Percentiles rank a stretch among this genome's conserved stretches.
phyloP scores from a whole-genome alignment of 2,888 invertebrate species.

The Luperina testacea region DNA sequence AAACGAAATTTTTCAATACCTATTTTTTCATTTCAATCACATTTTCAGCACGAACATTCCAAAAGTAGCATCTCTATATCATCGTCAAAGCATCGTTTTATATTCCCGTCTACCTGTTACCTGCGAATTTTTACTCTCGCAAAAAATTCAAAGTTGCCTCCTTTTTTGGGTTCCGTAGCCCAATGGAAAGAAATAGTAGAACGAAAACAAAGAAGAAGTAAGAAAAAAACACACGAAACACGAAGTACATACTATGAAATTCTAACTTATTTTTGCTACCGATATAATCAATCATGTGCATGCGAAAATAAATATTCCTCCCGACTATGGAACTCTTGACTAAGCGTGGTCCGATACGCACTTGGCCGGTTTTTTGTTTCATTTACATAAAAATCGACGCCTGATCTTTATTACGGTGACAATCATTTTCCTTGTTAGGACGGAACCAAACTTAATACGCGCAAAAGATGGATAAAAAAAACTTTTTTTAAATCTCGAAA shows the following conservation, averaged over 20 bases:
- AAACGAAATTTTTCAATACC: neutral
- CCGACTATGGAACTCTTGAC: neutral
- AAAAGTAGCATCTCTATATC: conserved; percentile 17
- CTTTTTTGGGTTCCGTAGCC: neutral
- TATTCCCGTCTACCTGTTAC: conserved; percentile 19
- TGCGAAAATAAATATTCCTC: neutral
- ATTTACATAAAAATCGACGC: conserved; percentile 54
- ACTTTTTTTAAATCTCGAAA: conserved; percentile 44
- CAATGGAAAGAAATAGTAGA: too few species aligned
- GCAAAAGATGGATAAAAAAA: conserved; percentile 56
- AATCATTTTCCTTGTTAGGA: conserved; percentile 57
- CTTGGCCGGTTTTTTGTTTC: conserved; percentile 18
- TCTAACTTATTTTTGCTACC: neutral
- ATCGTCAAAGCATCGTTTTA: conserved; percentile 25
- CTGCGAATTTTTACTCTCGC: conserved; percentile 9
- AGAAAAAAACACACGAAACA: too few species aligned
- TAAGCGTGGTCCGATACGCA: neutral
- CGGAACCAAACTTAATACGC: conserved; percentile 65
- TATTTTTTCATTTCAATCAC: neutral
- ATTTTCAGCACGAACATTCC: neutral
- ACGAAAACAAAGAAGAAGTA: too few species aligned
- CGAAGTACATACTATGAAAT: neutral
- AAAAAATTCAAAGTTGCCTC: conserved; percentile 12
- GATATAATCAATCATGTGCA: too few species aligned
- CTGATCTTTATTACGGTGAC: conserved; percentile 53